Evolutionary conservation across 2,797 vertebrate species (phyloP).

Genomic region (Notolabrus celidotus): DNA sequence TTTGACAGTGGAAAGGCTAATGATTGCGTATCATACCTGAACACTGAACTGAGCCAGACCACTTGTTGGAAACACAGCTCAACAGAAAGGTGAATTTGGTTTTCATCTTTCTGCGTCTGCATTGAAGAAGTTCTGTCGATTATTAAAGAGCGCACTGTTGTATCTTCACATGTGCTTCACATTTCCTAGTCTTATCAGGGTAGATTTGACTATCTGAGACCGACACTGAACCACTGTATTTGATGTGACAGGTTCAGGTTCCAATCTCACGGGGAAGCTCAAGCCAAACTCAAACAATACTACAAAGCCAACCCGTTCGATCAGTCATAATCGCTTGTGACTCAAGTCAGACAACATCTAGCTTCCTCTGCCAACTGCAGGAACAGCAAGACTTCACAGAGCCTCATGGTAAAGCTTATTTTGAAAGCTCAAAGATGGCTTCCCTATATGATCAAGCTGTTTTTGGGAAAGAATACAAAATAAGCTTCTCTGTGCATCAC

Average conservation of each 20-base stretch:
- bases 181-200: not conserved
- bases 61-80: too few relatives aligned
- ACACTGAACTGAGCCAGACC: too few relatives aligned
- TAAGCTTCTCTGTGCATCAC: conserved; percentile 12
- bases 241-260: conserved; percentile 33
- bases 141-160: too few relatives aligned
- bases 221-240: conserved; percentile 31
- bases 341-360: conserved; percentile 23
- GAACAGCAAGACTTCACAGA: conserved; percentile 12
- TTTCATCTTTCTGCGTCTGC: too few relatives aligned
- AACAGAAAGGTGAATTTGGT: too few relatives aligned
- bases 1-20: too few relatives aligned
- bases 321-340: conserved; percentile 41
- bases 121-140: too few relatives aligned
- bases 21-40: too few relatives aligned
- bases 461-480: conserved; percentile 30
- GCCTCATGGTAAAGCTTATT: conserved; percentile 12
- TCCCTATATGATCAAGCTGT: conserved; percentile 33
- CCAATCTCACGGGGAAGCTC: conserved; percentile 30
- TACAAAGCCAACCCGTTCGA: conserved; percentile 11
- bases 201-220: conserved; percentile 27
- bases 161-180: not conserved
- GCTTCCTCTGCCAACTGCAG: conserved; percentile 22
- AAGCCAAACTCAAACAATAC: conserved; percentile 15
- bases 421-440: conserved; percentile 24